A percentile compares a stretch with the other conserved stretches of the same genome.
Conservation (phyloP, 2,797 vertebrate species). For the Sebastes vulpes region DNA sequence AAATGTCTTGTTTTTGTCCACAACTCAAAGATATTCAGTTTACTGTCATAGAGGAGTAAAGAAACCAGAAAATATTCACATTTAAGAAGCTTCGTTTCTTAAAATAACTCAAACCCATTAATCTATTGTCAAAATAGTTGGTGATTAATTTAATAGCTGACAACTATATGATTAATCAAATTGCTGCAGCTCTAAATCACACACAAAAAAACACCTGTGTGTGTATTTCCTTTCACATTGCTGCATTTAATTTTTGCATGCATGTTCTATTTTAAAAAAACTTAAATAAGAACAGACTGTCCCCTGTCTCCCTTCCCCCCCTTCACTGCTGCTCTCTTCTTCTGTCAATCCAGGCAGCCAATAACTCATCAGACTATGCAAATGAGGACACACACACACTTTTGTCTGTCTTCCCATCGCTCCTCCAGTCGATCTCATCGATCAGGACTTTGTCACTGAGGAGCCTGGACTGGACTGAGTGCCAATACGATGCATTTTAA, state of each 20-base stretch:
- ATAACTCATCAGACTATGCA: constrained; percentile 52
- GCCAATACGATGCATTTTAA: constrained; percentile 20
- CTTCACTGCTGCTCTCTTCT: background rate
- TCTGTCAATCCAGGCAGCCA: background rate
- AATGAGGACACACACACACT: constrained; percentile 22
- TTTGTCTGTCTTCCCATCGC: constrained; percentile 1
- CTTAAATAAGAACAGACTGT: background rate
- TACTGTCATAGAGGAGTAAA: no score
- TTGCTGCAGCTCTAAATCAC: no score
- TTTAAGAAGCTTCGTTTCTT: no score
- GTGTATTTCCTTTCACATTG: no score
- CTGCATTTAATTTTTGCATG: constrained; percentile 1
- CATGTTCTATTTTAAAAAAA: background rate
- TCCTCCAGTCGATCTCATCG: constrained; percentile 48
- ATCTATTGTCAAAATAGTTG: no score
- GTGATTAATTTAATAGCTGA: no score
- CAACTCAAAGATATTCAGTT: no score
- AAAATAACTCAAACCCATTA: no score
- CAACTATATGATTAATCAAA: no score
- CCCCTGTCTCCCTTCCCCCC: background rate
- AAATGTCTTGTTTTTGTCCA: no score
- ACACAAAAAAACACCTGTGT: no score
- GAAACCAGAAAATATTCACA: no score
- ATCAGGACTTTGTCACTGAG: constrained; percentile 41
- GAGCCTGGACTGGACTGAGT: background rate